phyloP scores from a whole-genome alignment of 2,888 invertebrate species.

The Sclerodermus sp. region DNA sequence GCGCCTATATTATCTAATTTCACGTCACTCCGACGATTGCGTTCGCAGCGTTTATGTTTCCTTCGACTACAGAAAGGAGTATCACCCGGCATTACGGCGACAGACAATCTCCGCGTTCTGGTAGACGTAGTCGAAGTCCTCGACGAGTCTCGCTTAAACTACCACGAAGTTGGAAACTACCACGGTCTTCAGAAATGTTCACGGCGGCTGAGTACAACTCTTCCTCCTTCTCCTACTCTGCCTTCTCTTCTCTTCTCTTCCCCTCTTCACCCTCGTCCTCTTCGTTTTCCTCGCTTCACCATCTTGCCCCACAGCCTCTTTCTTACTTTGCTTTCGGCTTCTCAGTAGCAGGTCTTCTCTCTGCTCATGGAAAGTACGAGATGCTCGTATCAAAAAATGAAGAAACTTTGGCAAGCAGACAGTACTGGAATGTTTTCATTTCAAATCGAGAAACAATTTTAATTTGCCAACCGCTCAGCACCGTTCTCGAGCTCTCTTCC shows the following conservation, averaged over 20 bases:
- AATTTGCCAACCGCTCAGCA: slow-evolving; percentile 38
- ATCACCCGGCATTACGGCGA: neutral
- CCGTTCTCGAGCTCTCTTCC: slow-evolving; percentile 8
- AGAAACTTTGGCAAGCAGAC: slow-evolving; percentile 2
- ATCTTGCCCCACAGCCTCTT: too few relatives aligned
- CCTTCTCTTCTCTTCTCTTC: too few relatives aligned
- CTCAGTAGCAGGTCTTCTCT: too few relatives aligned
- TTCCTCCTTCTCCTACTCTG: too few relatives aligned
- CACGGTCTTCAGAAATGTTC: neutral
- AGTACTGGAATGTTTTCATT: slow-evolving; percentile 41
- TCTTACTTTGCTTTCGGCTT: too few relatives aligned
- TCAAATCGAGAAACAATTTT: slow-evolving; percentile 48
- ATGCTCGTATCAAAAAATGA: too few relatives aligned
- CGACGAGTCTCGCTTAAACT: slow-evolving; percentile 2
- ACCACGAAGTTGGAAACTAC: slow-evolving; percentile 11
- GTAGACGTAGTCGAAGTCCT: neutral
- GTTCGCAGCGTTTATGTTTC: slow-evolving; percentile 6
- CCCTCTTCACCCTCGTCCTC: too few relatives aligned
- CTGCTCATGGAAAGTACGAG: too few relatives aligned
- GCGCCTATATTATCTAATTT: slow-evolving; percentile 13
- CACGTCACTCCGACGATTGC: slow-evolving; percentile 2
- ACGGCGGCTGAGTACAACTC: slow-evolving; percentile 3
- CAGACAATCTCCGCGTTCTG: neutral
- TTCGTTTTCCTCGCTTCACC: too few relatives aligned
- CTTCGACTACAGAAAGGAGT: neutral